A percentile compares a stretch with the other conserved stretches of the same genome.
Conservation (phyloP, 2,113 vertebrate species). For the Rhodinocichla rosea region DNA sequence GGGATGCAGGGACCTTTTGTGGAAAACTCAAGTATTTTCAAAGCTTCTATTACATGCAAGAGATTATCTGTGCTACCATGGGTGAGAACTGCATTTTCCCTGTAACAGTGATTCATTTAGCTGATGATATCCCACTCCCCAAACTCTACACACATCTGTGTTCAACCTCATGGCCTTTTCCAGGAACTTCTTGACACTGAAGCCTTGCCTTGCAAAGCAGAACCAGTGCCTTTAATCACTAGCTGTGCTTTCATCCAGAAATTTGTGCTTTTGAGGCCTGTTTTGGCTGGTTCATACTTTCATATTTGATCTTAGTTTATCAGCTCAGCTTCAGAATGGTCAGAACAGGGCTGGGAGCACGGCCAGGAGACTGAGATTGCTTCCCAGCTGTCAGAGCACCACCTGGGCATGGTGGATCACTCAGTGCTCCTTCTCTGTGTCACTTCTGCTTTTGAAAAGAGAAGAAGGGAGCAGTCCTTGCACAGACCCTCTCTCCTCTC, state of each 20-base stretch:
- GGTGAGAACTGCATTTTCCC: background rate
- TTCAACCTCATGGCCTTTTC: background rate
- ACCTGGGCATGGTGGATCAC: accelerated
- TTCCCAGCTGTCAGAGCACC: background rate
- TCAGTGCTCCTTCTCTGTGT: accelerated
- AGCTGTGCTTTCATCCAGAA: background rate
- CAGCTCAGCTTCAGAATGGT: background rate
- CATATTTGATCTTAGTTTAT: background rate
- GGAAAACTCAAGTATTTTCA: background rate
- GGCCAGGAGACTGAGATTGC: background rate
- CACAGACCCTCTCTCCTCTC: background rate
- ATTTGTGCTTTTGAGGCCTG: accelerated
- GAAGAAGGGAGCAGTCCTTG: background rate
- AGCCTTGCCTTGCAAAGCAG: background rate
- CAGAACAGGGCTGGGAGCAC: background rate
- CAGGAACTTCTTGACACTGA: background rate
- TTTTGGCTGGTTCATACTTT: background rate
- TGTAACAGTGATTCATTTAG: background rate
- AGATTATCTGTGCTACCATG: background rate
- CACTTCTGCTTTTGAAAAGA: background rate
- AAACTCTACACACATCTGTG: background rate
- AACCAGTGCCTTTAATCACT: background rate
- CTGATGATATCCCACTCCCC: background rate
- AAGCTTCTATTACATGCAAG: background rate
- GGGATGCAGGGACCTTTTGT: background rate